Evolutionary conservation across 2,888 invertebrate species (phyloP).

Genomic region (Drosophila aldrichi): DNA sequence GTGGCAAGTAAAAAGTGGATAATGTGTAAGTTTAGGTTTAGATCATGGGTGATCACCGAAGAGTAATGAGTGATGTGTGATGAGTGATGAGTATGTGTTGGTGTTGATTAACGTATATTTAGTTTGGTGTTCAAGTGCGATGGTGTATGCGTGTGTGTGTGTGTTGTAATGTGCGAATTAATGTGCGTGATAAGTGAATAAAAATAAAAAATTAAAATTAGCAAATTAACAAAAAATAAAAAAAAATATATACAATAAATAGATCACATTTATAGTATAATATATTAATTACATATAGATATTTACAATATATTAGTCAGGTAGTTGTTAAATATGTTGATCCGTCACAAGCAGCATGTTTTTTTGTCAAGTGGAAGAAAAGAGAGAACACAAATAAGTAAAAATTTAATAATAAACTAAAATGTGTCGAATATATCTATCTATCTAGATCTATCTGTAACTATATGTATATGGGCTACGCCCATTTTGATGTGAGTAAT

Average conservation of each 20-base stretch:
- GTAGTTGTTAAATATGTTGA: constrained; percentile 11
- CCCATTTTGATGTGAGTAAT: too few species aligned
- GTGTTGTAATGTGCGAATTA: constrained; percentile 29
- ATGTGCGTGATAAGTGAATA: constrained; percentile 60
- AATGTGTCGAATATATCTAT: not conserved
- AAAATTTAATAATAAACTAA: constrained; percentile 51
- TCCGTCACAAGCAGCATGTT: constrained; percentile 21
- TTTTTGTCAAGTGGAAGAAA: constrained; percentile 37
- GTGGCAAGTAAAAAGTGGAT: too few species aligned
- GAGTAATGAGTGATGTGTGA: too few species aligned
- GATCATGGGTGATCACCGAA: not conserved
- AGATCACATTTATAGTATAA: not conserved
- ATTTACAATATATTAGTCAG: not conserved
- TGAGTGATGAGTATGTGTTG: not conserved
- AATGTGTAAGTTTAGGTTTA: too few species aligned
- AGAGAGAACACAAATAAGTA: constrained; percentile 55
- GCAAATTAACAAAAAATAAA: constrained; percentile 34
- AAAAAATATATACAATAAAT: constrained; percentile 24
- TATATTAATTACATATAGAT: constrained; percentile 5
- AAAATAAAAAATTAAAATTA: constrained; percentile 64
- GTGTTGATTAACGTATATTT: constrained; percentile 5
- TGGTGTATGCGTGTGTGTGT: constrained; percentile 18
- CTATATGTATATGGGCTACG: too few species aligned
- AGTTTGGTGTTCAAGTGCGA: constrained; percentile 14
- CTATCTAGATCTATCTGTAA: not conserved